phyloP scores from a whole-genome alignment of 2,888 invertebrate genomes.

The Cheilosia variabilis region DNA sequence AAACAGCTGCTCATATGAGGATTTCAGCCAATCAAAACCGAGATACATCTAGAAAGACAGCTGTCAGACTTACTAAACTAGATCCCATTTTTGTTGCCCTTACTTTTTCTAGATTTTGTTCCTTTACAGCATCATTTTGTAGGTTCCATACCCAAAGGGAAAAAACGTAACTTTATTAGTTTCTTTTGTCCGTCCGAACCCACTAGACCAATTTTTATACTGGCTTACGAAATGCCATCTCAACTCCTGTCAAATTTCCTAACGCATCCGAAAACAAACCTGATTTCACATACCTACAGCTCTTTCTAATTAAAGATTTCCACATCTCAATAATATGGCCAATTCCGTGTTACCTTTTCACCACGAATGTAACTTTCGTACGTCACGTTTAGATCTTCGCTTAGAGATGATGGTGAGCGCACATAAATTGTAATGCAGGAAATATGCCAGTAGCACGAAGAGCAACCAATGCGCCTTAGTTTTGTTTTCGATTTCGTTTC shows the following conservation, averaged over 20 bases:
- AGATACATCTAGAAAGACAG: no score
- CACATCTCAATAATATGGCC: constrained; percentile 15
- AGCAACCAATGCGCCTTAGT: constrained; percentile 43
- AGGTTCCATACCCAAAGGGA: no score
- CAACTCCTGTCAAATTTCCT: background rate
- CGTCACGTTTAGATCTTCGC: constrained; percentile 64
- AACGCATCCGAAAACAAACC: background rate
- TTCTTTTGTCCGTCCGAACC: no score
- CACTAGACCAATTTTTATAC: no score
- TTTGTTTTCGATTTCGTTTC: constrained; percentile 27
- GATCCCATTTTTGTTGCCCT: no score
- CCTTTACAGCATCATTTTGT: no score
- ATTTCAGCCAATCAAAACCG: no score
- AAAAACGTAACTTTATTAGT: no score
- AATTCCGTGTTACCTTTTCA: background rate
- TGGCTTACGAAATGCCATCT: background rate
- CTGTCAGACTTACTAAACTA: no score
- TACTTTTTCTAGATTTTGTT: no score
- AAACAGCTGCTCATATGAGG: no score
- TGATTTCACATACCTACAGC: background rate
- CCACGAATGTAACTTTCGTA: constrained; percentile 49
- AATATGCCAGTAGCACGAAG: constrained; percentile 64
- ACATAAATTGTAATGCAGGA: constrained; percentile 53
- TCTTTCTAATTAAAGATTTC: constrained; percentile 32
- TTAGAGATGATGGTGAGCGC: constrained; percentile 12